These are phyloP conservation scores for Epiblema foenella DNA, from an alignment of 2,888 invertebrate genomes.

Conservation along the genomic window DNA sequence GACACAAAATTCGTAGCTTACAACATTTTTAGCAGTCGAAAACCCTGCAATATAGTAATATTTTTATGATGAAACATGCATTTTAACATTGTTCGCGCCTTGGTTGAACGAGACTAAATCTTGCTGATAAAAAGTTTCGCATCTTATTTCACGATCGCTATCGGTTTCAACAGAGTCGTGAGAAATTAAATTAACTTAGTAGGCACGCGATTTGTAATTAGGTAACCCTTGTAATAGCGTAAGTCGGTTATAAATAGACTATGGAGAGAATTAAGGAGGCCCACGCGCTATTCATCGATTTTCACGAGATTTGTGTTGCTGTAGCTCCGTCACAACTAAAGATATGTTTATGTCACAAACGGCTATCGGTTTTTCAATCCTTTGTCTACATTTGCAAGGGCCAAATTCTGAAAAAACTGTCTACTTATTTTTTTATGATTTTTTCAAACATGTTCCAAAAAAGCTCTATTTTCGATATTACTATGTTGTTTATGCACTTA, in stretches of 20 bases:
- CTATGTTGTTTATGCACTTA: too few relatives aligned
- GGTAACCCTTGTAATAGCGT: slow-evolving; percentile 19
- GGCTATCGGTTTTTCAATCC: too few relatives aligned
- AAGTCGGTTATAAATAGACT: slow-evolving; percentile 6
- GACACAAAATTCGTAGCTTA: slow-evolving; percentile 13
- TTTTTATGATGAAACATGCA: slow-evolving; percentile 31
- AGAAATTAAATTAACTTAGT: slow-evolving; percentile 61
- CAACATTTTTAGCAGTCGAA: slow-evolving; percentile 32
- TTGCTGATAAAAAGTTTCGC: slow-evolving; percentile 67
- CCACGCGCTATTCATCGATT: too few relatives aligned
- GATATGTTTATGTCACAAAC: too few relatives aligned
- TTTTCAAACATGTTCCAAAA: too few relatives aligned
- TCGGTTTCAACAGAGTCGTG: slow-evolving; percentile 71
- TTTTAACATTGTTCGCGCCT: slow-evolving; percentile 57
- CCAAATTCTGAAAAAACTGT: too few relatives aligned
- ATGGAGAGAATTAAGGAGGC: slow-evolving; percentile 8
- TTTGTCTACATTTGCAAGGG: too few relatives aligned
- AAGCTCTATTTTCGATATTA: too few relatives aligned
- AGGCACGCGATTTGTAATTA: slow-evolving; percentile 34
- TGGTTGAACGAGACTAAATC: slow-evolving; percentile 54
- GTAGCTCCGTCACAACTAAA: too few relatives aligned
- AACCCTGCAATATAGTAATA: slow-evolving; percentile 28
- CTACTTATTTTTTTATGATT: too few relatives aligned
- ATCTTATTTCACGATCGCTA: slow-evolving; percentile 68
- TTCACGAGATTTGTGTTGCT: too few relatives aligned